These are phyloP conservation scores for Unio pictorum DNA, from an alignment of 2,888 invertebrate species.

Conservation along the genomic window DNA sequence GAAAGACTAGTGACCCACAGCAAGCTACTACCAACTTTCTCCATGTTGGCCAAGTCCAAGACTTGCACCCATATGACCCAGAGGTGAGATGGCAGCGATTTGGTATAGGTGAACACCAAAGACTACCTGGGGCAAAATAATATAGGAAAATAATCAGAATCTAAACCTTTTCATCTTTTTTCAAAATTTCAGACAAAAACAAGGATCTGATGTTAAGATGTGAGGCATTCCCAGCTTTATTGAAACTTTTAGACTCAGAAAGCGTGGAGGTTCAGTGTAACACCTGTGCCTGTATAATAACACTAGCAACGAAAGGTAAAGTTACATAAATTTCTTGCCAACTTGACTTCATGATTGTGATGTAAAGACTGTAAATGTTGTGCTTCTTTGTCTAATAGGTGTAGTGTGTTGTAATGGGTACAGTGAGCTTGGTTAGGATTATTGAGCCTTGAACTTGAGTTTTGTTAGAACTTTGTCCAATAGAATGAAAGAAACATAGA, in stretches of 20 bases:
- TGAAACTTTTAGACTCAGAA: constrained; percentile 46
- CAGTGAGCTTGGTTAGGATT: too few species aligned
- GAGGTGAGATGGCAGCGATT: too few species aligned
- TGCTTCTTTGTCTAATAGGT: not conserved
- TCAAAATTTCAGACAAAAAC: constrained; percentile 37
- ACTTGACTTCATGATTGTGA: not conserved
- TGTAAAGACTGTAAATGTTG: not conserved
- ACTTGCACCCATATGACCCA: too few species aligned
- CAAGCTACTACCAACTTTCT: too few species aligned
- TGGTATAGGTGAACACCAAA: too few species aligned
- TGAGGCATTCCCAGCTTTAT: constrained; percentile 46
- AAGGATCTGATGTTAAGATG: constrained; percentile 43
- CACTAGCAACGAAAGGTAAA: constrained; percentile 58
- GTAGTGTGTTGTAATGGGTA: too few species aligned
- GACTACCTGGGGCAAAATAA: too few species aligned
- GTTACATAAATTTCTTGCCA: not conserved
- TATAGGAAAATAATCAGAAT: not conserved
- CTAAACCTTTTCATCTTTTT: not conserved
- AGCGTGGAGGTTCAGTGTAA: constrained; percentile 63
- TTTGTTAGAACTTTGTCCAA: too few species aligned
- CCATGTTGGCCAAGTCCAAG: too few species aligned
- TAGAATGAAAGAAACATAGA: too few species aligned
- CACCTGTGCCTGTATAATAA: constrained; percentile 62
- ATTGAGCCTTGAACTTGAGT: too few species aligned
- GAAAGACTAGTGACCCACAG: too few species aligned